Evolutionary conservation across 2,888 invertebrate genomes (phyloP).

Genomic region (Coleophora deauratella): DNA sequence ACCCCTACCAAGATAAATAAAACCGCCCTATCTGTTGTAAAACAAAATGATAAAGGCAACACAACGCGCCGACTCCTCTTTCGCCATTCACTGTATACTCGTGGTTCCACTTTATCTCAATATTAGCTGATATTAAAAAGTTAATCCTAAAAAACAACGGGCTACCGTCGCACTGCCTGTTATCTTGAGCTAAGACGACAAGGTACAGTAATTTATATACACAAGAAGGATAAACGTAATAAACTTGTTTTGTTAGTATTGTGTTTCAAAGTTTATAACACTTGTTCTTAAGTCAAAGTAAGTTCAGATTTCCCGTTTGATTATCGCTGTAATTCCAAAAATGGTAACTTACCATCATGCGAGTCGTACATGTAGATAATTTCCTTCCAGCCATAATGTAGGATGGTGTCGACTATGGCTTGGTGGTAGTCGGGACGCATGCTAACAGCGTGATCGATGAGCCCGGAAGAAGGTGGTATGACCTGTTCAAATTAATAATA

Average conservation of each 20-base stretch:
- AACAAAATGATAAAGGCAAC: conserved; percentile 48
- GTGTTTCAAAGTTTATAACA: no score
- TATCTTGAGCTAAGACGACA: conserved; percentile 17
- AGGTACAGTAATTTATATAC: conserved; percentile 7
- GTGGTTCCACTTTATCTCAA: conserved; percentile 37
- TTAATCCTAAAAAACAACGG: conserved; percentile 37
- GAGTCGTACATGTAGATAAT: conserved; percentile 76
- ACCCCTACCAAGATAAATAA: no score
- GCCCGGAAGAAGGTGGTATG: conserved; percentile 85
- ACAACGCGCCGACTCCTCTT: conserved; percentile 29
- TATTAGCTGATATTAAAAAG: conserved; percentile 49
- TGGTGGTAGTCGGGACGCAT: conserved; percentile 95
- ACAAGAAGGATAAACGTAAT: background rate
- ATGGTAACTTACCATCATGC: conserved; percentile 7
- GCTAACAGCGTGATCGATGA: conserved; percentile 88
- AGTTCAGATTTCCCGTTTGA: no score
- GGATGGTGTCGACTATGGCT: conserved; percentile 82
- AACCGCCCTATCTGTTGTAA: conserved; percentile 31
- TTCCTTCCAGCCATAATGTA: conserved; percentile 89
- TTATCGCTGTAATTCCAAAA: background rate
- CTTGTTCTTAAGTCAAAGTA: no score
- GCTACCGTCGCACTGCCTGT: conserved; percentile 18
- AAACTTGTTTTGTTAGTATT: no score
- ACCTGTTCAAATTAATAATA: conserved; percentile 63
- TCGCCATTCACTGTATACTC: conserved; percentile 29